Percentiles rank a stretch among this genome's conserved stretches.
These are phyloP conservation scores for Melinaea menophilus DNA, from an alignment of 2,888 invertebrate species.

Conservation along the genomic window DNA sequence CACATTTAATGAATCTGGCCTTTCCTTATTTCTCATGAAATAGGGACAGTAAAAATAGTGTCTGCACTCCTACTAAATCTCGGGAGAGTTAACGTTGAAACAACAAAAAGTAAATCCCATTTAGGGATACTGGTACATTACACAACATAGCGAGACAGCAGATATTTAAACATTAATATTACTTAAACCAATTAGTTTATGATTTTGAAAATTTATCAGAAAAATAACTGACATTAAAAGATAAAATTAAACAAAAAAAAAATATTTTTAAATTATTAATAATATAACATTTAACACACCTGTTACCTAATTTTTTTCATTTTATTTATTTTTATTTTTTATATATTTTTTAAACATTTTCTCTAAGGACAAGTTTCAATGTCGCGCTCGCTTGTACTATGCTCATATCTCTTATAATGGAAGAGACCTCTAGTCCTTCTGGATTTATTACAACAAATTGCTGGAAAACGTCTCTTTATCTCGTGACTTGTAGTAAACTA, in stretches of 20 bases:
- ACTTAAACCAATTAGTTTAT: too few relatives aligned
- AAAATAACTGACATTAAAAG: too few relatives aligned
- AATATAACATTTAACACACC: too few relatives aligned
- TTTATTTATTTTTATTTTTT: too few relatives aligned
- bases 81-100: slow-evolving; percentile 20
- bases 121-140: neutral
- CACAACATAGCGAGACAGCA: neutral
- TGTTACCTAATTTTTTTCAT: too few relatives aligned
- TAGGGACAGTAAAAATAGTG: slow-evolving; percentile 23
- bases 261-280: too few relatives aligned
- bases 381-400: neutral
- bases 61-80: slow-evolving; percentile 20
- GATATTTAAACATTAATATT: too few relatives aligned
- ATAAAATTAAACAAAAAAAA: too few relatives aligned
- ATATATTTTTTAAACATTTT: too few relatives aligned
- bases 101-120: slow-evolving; percentile 23
- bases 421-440: slow-evolving; percentile 10
- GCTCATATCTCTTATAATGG: neutral
- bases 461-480: slow-evolving; percentile 21
- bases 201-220: too few relatives aligned
- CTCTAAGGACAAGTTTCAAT: neutral
- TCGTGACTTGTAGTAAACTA: neutral
- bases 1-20: slow-evolving; percentile 1
- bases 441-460: slow-evolving; percentile 30
- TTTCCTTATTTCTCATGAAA: slow-evolving; percentile 7